Evolutionary conservation across 2,113 vertebrate genomes (phyloP), one percentile per base, ranked within the genome.

Genomic region (Strix aluco): DNA sequence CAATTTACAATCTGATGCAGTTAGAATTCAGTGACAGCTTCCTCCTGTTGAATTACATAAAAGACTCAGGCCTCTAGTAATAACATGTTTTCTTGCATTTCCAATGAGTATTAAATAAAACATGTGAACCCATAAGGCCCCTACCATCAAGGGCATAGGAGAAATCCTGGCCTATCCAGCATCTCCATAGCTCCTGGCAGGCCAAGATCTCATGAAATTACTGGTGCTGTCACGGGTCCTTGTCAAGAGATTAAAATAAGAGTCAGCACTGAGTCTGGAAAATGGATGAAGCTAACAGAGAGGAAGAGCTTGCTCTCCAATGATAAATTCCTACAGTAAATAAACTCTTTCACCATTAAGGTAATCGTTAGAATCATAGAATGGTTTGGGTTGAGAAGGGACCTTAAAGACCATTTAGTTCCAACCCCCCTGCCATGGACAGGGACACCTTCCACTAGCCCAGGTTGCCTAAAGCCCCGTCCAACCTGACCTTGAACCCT

Each of bases 101-200:
- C 16, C 14, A 9, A 38, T 11, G 47, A 40, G 2, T 25, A 26
- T 36, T 49, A 82, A 88, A 44, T 40, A 30, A 83, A 94, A 94
- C 6, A 0, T 7, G 6, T 2, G 13, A 80, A 2, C 17, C 8
- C 15, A 81, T 42, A 30, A 69, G 11, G 7, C 4, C 18, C 22
- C 32, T 36, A 21, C 7, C 30, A 30, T 47, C 36, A 57, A 38
- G 15, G 21, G 3, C 21, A 40, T 1, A 40, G 6, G 10, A 3
- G 6, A 88, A 74, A 75, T 46, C 21, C 36, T 78, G 19, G 25
- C 9, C 12, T 18, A 82, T 16, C 4, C 36, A 73, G 1, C 29
- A 69, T 14, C 40, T 90, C 49, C 44, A 36, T 3, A 69, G 9
- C 20, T 73, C 13, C 70, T 61, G 5, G 47, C 17, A 81, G 63